Evolutionary conservation across 2,888 invertebrate genomes (phyloP).

Genomic region (Ochropacha duplaris): DNA sequence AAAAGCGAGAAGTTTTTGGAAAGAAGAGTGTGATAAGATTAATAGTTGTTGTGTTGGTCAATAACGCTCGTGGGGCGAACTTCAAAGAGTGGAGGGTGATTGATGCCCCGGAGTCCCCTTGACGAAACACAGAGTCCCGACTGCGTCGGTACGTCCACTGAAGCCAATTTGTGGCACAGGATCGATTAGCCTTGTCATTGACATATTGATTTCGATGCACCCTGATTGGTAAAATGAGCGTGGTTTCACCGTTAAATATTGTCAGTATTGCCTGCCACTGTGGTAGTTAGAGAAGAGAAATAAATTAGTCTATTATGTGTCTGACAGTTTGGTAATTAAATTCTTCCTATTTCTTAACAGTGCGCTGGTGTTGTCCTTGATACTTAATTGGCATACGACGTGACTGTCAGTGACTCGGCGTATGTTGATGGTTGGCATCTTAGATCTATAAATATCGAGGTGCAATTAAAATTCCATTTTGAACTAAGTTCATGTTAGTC

Average conservation of each 20-base stretch:
- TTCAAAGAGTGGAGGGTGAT: slow-evolving; percentile 68
- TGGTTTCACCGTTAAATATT: neutral
- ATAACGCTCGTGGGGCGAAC: slow-evolving; percentile 49
- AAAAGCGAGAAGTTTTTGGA: slow-evolving; percentile 49
- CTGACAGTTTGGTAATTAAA: neutral
- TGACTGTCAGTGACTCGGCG: neutral
- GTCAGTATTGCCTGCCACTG: neutral
- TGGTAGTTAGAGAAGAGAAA: neutral
- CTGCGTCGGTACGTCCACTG: slow-evolving; percentile 26
- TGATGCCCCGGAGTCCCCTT: slow-evolving; percentile 52
- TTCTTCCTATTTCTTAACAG: neutral
- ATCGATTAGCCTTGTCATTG: slow-evolving; percentile 39
- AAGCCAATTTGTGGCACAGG: slow-evolving; percentile 48
- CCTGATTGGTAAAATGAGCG: neutral
- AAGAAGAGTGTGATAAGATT: slow-evolving; percentile 67
- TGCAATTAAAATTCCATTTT: neutral
- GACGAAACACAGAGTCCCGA: slow-evolving; percentile 60
- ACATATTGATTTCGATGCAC: neutral
- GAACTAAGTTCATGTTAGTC: neutral
- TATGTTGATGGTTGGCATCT: neutral
- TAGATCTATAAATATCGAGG: neutral
- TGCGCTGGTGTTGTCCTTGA: neutral
- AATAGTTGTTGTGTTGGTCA: slow-evolving; percentile 57
- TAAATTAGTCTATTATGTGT: neutral
- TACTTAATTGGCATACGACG: neutral